Evolutionary conservation across 2,797 vertebrate species (phyloP), one percentile per base, ranked within the genome.

Genomic region (Poeciliopsis presidionis): DNA sequence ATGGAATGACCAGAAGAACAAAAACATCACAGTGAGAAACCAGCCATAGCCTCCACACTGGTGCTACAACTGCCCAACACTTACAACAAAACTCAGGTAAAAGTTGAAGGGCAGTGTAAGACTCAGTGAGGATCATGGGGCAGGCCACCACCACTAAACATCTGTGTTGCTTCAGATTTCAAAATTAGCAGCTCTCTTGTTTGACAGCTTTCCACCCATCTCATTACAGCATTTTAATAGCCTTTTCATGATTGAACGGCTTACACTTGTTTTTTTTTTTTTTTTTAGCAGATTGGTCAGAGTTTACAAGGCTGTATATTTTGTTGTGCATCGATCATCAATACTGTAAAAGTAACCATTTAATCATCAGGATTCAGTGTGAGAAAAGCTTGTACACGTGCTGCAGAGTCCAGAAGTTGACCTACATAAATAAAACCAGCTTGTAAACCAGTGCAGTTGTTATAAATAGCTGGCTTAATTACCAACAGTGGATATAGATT

Each of bases 381-480:
- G 47, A 45, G 71, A 80, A 79, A 74, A 76, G 45, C 2, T 28
- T 67, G 28, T 77, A 59, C 47, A 81, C 16, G 46, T 72, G 74
- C 67, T 63, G 61, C 20, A 22, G 69, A 33, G 39, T 70, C 57
- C 55, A 16, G 47, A 82, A 76, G 73, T 72, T 86, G 88, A 90
- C 82, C 86, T 84, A 81, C 18, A 87, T 71, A 77, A 72, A 88
- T 83, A 81, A 76, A 76, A 86, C 57, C 63, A 73, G 77, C 74
- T 79, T 72, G 53, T 77, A 82, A 13, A 83, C 74, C 69, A 85
- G 72, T 59, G 51, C 76, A 73, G 65, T 73, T 71, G 79, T 36
- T 89, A 84, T 81, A 92, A 84, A 87, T 86, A 88, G 67, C 71
- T 46, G 41, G 33, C 59, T 75, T 83, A 61, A 85, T 77, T 83